Conservation (phyloP, 2,113 vertebrate genomes). For the Dasypus novemcinctus region DNA sequence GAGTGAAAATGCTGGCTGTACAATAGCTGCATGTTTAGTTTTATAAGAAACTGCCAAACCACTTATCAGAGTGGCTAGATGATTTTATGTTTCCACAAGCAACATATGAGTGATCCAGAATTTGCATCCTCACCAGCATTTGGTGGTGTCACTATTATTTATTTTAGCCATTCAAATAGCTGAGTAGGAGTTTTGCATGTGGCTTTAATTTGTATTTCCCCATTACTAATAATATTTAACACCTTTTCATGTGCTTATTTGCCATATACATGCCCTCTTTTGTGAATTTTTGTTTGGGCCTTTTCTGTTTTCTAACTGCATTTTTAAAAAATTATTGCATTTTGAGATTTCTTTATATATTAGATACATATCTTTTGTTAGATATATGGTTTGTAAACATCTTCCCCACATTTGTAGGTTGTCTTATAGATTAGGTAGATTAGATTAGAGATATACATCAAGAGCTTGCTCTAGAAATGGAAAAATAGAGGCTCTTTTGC, state of each 20-base stretch:
- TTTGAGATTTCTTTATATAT: neutral
- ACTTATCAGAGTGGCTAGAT: no score
- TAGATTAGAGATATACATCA: no score
- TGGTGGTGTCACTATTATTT: neutral
- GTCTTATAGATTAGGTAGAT: neutral
- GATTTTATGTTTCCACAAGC: neutral
- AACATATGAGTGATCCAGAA: neutral
- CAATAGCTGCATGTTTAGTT: neutral
- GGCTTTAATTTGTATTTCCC: conserved; percentile 23
- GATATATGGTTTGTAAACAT: neutral
- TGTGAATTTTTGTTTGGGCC: neutral
- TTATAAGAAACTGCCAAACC: no score
- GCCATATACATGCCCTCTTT: neutral
- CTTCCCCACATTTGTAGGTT: neutral
- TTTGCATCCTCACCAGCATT: neutral
- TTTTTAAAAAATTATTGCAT: neutral
- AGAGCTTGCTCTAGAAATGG: neutral
- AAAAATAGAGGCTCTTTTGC: neutral
- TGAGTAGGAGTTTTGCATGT: neutral
- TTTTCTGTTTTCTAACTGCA: neutral
- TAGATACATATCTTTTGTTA: neutral
- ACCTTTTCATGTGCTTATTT: conserved; percentile 12
- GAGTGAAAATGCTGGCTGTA: no score
- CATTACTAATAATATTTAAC: neutral
- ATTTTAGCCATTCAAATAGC: neutral